Evolutionary conservation across 53 echinoderm and acorn worm genomes (phyloP), one percentile per base, ranked within the genome.

Genomic region (Crossaster papposus): DNA sequence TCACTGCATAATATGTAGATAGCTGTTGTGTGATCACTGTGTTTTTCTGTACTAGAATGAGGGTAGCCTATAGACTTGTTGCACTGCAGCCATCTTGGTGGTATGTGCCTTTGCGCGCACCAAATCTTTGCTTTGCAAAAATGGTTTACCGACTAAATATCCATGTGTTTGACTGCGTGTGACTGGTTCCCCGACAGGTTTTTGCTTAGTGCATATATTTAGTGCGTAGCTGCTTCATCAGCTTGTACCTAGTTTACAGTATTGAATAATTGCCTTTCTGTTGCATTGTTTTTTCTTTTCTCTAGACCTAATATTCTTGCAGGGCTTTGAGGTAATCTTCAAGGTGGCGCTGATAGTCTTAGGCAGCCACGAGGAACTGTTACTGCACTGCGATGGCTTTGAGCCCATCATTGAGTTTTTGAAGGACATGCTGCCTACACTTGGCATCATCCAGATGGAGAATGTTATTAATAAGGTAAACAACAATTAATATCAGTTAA

Each of bases 241-340:
- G 2, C 3, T 20, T 20, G 22, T 14, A 58, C 15, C 58, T 20
- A 58, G 17, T 58, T 18, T 17, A 58, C 15, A 58, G 17, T 58
- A 58, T 18, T 20, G 9, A 58, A 58, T 58, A 2, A 20, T 8
- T 58, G 12, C 17, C 0, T 15, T 1, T 58, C 0, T 58, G 58
- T 58, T 14, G 7, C 53, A 32, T 77, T 20, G 15, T 55, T 30
- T 18, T 2, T 90, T 76, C 55, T 89, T 24, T 81, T 31, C 38
- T 53, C 24, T 80, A 97, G 98, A 97, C 88, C 92, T 97, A 80
- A 92, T 97, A 72, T 97, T 96, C 83, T 91, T 95, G 14, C 98
- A 97, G 81, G 98, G 98, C 1, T 91, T 96, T 88, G 98, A 97
- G 38, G 98, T 95, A 22, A 94, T 97, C 90, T 95, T 95, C 89